Conservation (phyloP, 2,113 vertebrate genomes). For the Gnathonemus echidnorhynchus region DNA sequence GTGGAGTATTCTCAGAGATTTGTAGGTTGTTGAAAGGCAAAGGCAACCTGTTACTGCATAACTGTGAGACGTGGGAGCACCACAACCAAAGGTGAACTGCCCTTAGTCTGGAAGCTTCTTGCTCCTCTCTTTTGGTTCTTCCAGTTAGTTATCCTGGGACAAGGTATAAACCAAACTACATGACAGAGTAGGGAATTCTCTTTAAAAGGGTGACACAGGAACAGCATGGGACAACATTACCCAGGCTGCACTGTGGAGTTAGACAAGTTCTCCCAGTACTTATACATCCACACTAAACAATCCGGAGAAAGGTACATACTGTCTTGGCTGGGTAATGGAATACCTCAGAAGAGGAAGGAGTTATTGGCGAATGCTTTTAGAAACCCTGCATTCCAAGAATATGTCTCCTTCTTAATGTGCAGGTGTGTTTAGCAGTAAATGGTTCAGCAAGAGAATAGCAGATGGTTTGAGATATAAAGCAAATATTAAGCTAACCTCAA, state of each 20-base stretch:
- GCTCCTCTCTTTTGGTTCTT: not conserved
- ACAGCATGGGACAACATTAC: not conserved
- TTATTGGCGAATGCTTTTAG: not conserved
- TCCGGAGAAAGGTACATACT: not conserved
- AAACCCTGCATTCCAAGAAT: not conserved
- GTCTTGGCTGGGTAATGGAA: not conserved
- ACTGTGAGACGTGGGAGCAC: not conserved
- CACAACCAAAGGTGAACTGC: not conserved
- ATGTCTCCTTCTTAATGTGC: not conserved
- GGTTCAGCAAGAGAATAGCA: not conserved
- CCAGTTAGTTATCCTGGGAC: not conserved
- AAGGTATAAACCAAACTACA: not conserved
- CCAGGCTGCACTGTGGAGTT: not conserved
- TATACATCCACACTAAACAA: not conserved
- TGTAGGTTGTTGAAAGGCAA: not conserved
- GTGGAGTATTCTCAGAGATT: not conserved
- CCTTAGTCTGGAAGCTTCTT: not conserved
- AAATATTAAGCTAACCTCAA: conserved; percentile 6
- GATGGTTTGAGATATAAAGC: not conserved
- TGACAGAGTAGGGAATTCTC: not conserved
- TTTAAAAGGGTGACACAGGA: not conserved
- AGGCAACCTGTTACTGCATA: not conserved
- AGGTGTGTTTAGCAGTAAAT: not conserved
- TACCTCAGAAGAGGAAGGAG: not conserved
- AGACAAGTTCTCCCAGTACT: not conserved